A percentile compares a stretch with the other conserved stretches of the same genome.
Evolutionary conservation across 2,888 invertebrate species (phyloP).

Genomic region (Adelognathus sp.): DNA sequence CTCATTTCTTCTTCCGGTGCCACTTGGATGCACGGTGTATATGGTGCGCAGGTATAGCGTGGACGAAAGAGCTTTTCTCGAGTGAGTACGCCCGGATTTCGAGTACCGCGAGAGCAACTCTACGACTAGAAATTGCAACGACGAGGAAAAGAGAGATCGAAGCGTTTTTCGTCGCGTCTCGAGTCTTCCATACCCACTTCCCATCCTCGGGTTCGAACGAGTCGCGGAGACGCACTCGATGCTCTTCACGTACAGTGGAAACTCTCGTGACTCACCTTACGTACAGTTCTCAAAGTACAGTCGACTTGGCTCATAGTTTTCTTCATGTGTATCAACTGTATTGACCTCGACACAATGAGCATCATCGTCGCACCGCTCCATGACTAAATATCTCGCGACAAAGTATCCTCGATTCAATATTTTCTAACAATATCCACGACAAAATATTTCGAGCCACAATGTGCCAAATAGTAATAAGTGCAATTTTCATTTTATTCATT

Average conservation of each 20-base stretch:
- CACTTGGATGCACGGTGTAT: slow-evolving; percentile 28
- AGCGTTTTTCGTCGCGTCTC: slow-evolving; percentile 32
- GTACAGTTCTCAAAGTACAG: no score
- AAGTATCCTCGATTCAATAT: no score
- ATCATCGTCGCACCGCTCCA: no score
- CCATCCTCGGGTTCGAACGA: neutral
- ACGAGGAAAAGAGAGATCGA: slow-evolving; percentile 48
- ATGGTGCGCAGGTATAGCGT: slow-evolving; percentile 21
- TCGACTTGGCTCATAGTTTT: no score
- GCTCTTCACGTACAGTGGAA: neutral
- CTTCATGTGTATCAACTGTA: no score
- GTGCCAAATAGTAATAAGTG: no score
- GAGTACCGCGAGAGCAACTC: slow-evolving; percentile 48
- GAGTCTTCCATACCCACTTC: no score
- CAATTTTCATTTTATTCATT: no score
- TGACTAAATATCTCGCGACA: no score
- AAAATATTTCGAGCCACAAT: no score
- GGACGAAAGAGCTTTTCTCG: slow-evolving; percentile 54
- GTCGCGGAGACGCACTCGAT: neutral
- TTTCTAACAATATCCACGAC: no score
- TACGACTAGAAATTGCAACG: slow-evolving; percentile 48
- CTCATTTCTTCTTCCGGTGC: slow-evolving; percentile 10
- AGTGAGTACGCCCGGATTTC: slow-evolving; percentile 51
- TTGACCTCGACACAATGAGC: no score
- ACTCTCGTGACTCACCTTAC: neutral